These are phyloP conservation scores for Coelopa pilipes DNA, from an alignment of 2,888 invertebrate genomes.

Conservation along the genomic window DNA sequence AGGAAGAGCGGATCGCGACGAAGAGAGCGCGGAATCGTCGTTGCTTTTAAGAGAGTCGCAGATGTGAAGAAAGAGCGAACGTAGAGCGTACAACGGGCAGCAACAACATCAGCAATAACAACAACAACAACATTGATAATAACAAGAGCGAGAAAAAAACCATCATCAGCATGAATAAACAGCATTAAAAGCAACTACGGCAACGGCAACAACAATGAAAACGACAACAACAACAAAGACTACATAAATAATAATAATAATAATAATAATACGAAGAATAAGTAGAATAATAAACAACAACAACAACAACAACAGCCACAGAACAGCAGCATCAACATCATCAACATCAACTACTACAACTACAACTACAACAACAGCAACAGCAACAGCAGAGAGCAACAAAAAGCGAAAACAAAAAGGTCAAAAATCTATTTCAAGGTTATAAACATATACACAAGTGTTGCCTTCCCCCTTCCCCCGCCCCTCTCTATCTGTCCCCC, in stretches of 20 bases:
- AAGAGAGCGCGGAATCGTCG: background rate
- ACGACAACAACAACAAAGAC: background rate
- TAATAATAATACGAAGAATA: background rate
- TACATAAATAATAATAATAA: background rate
- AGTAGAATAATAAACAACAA: background rate
- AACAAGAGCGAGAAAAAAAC: no score
- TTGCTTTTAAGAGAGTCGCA: background rate
- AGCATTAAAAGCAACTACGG: no score
- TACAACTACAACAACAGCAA: slow-evolving; percentile 24
- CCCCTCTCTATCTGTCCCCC: background rate
- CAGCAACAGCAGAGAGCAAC: slow-evolving; percentile 25
- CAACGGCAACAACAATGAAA: no score
- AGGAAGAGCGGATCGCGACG: background rate
- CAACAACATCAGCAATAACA: no score
- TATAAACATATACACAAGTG: slow-evolving; percentile 41
- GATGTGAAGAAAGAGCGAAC: background rate
- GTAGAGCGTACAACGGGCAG: background rate
- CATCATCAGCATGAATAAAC: no score
- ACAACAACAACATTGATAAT: no score
- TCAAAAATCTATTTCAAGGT: slow-evolving; percentile 45
- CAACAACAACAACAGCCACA: background rate
- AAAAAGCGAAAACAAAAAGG: slow-evolving; percentile 38
- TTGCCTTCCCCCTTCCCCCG: background rate
- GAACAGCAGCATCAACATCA: background rate
- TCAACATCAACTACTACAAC: background rate